Conservation (phyloP, 2,797 vertebrate genomes). For the Brachyalestes nurse region DNA sequence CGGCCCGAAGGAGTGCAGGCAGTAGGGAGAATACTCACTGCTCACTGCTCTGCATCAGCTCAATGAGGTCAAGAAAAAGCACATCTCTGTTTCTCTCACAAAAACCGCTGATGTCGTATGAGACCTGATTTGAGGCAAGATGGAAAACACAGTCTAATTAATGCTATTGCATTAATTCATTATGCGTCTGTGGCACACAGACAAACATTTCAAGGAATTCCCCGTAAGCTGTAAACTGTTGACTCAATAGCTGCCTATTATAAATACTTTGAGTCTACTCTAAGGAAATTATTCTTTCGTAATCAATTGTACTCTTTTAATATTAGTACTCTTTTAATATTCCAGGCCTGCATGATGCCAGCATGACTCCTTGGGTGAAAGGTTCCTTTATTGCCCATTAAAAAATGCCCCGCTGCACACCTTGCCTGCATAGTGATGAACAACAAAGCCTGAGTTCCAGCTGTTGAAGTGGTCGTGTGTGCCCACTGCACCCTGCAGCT, state of each 20-base stretch:
- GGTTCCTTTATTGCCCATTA: neutral
- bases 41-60: constrained; percentile 97
- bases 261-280: too few species aligned
- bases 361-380: too few species aligned
- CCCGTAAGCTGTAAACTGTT: too few species aligned
- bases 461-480: constrained; percentile 95
- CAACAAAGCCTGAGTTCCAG: constrained; percentile 91
- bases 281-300: too few species aligned
- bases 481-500: constrained; percentile 90
- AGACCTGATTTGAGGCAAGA: constrained; percentile 80
- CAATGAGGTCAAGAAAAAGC: constrained; percentile 93
- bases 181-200: too few species aligned
- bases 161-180: neutral
- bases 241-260: too few species aligned
- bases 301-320: too few species aligned
- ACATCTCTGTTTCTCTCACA: constrained; percentile 95
- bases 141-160: neutral
- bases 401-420: constrained; percentile 64
- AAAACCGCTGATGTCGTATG: constrained; percentile 90
- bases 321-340: too few species aligned
- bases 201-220: too few species aligned
- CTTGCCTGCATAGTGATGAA: constrained; percentile 97
- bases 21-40: constrained; percentile 78
- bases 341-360: too few species aligned
- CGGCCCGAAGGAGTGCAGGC: too few species aligned